Base-by-base conservation (phyloP, 2,888 invertebrate species). In the Arrhopalites spinosus region DNA sequence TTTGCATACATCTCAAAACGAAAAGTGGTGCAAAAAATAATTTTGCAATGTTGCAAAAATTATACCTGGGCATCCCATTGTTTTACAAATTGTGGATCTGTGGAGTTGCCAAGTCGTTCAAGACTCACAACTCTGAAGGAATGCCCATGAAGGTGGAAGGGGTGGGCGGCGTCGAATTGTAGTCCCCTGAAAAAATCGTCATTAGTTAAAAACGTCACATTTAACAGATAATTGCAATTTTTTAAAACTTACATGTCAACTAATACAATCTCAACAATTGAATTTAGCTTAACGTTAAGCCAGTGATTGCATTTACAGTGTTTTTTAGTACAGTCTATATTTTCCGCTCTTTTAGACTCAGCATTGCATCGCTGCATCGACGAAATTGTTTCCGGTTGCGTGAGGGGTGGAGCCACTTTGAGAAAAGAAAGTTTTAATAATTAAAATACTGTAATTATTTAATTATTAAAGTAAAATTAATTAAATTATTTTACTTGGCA, bases 181-280 rank as follows among this genome's bases (percentile, higher is more conserved):
- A 36, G 3, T 36, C 36, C 36, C 36, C 36, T 36, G 36, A 7
- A 11, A 7, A 36, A 36, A 36, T 36, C 3, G 36, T 36, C 5
- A 3, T 36, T 11, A 36, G 11, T 36, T 36, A 36, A 7, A 36
- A 36, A n/a, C n/a, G n/a, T n/a, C n/a, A n/a, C n/a, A n/a, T n/a
- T n/a, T n/a, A 95, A 93, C 0, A 94, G 95, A 86, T 95, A 95
- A 75, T 81, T 81, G 43, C 79, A 79, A 73, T 81, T 77, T 76
- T 79, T 79, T n/a, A 20, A 23, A n/a, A 53, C 72, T 20, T 72
- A 79, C 81, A 79, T 92, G 84, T 96, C 95, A 1, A 95, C 89
- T 1, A 96, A 87, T 47, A 96, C 88, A 0, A 96, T 84, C 87
- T 96, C 96, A 0, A 95, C 94, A 0, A 94, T 89, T 0, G 93